phyloP scores from a whole-genome alignment of 2,113 vertebrate genomes.

The Hirundichthys speculiger region DNA sequence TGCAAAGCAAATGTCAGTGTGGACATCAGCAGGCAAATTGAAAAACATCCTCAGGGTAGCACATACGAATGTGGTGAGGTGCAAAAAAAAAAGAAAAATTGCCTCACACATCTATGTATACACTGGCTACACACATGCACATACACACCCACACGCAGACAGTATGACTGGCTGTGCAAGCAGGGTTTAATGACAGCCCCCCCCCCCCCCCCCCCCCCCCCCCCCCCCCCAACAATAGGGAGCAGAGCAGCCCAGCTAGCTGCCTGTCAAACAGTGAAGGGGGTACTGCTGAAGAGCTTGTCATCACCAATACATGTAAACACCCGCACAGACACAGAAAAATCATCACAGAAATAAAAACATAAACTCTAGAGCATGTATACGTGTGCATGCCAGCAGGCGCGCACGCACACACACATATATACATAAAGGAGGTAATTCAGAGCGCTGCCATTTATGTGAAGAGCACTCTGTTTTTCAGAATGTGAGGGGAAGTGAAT shows the following conservation, averaged over 20 bases:
- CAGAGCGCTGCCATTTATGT: conserved; percentile 79
- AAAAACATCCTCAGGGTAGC: conserved; percentile 31
- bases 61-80: conserved; percentile 30
- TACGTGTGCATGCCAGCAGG: conserved; percentile 38
- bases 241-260: conserved; percentile 76
- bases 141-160: conserved; percentile 39
- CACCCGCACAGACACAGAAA: conserved; percentile 54
- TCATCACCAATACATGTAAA: conserved; percentile 76
- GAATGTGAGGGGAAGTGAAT: conserved; percentile 82
- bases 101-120: conserved; percentile 7
- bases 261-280: conserved; percentile 79
- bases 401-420: conserved; percentile 32
- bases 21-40: conserved; percentile 38
- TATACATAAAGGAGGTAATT: conserved; percentile 52
- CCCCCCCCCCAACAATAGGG: conserved; percentile 68
- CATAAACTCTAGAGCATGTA: conserved; percentile 47
- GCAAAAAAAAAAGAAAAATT: conserved; percentile 50
- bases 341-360: conserved; percentile 69
- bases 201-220: neutral
- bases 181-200: conserved; percentile 75
- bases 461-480: conserved; percentile 77
- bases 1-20: neutral
- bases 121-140: neutral
- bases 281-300: conserved; percentile 74
- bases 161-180: conserved; percentile 68